These are phyloP conservation scores for Orbicella faveolata DNA, from an alignment of 64 coral and sea anemone species.

Conservation along the genomic window DNA sequence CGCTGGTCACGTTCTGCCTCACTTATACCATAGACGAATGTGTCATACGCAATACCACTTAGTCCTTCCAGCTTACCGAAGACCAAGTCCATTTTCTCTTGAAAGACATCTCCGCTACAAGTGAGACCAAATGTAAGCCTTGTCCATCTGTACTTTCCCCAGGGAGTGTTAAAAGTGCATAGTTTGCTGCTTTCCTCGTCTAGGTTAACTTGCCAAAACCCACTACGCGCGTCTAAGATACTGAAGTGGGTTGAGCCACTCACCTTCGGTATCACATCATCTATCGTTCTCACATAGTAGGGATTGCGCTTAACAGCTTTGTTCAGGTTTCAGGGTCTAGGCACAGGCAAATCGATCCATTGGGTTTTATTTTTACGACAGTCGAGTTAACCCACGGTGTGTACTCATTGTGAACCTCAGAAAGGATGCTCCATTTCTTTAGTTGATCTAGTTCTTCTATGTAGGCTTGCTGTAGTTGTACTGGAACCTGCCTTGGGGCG, in stretches of 20 bases:
- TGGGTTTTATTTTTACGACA: conserved; percentile 30
- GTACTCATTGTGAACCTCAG: conserved; percentile 38
- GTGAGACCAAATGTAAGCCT: conserved; percentile 59
- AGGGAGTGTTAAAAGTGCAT: conserved; percentile 58
- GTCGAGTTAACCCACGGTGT: conserved; percentile 62
- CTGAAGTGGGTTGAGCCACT: conserved; percentile 43
- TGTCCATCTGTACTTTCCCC: conserved; percentile 48
- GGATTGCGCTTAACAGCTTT: conserved; percentile 16
- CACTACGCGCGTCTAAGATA: conserved; percentile 29
- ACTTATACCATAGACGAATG: conserved; percentile 52
- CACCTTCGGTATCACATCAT: conserved; percentile 34
- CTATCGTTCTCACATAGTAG: conserved; percentile 16
- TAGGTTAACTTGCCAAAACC: conserved; percentile 46
- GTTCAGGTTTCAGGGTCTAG: conserved; percentile 35
- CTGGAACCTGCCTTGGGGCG: conserved; percentile 27
- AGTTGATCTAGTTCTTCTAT: conserved; percentile 50
- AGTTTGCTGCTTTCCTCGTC: conserved; percentile 57
- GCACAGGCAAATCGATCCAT: conserved; percentile 30
- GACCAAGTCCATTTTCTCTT: conserved; percentile 34
- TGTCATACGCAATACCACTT: conserved; percentile 54
- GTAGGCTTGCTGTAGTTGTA: conserved; percentile 50
- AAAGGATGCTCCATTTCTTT: conserved; percentile 27
- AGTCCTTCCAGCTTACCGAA: conserved; percentile 19
- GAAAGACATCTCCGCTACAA: conserved; percentile 49
- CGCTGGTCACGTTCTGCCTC: conserved; percentile 53